Percentiles rank a stretch among this genome's conserved stretches.
Evolutionary conservation across 2,797 vertebrate genomes (phyloP).

Genomic region (Gorsachius magnificus): DNA sequence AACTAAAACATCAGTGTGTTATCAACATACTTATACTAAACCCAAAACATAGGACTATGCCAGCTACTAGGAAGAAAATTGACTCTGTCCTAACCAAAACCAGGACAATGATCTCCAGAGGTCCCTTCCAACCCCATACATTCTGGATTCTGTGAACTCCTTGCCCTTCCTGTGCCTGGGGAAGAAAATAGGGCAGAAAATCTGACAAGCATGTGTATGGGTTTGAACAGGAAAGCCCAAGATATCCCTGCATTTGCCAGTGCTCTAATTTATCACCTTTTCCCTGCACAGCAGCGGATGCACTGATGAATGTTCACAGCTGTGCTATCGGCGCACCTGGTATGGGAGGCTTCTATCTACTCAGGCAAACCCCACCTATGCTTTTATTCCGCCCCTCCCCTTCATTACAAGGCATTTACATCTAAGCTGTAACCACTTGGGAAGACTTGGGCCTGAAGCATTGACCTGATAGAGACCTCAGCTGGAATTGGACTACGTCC

Average conservation of each 20-base stretch:
- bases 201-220: not conserved
- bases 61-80: too few species aligned
- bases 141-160: not conserved
- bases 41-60: too few species aligned
- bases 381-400: not conserved
- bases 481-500: not conserved
- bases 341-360: not conserved
- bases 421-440: not conserved
- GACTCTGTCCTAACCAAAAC: too few species aligned
- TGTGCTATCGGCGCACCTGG: not conserved
- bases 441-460: not conserved
- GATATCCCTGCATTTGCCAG: not conserved
- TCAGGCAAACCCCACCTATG: not conserved
- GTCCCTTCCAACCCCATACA: too few species aligned
- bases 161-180: not conserved
- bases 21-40: too few species aligned
- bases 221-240: not conserved
- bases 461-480: not conserved
- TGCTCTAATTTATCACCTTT: not conserved
- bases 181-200: not conserved
- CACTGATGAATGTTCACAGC: not conserved
- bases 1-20: too few species aligned
- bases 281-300: rapidly evolving
- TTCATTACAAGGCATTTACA: not conserved
- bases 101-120: too few species aligned